phyloP scores from a whole-genome alignment of 2,888 invertebrate species.

The Sminthurinus aureus region DNA sequence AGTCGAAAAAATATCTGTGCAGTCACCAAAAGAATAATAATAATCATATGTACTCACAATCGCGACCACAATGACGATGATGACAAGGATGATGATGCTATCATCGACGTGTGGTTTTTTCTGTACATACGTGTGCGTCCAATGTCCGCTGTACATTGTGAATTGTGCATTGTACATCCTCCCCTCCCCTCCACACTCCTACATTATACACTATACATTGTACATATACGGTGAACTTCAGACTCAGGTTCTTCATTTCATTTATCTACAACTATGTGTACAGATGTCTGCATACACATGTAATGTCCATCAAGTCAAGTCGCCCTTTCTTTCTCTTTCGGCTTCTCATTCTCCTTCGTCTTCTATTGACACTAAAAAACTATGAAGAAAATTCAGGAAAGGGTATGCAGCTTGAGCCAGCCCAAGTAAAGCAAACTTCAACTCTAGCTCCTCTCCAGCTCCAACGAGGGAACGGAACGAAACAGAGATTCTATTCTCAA shows the following conservation, averaged over 20 bases:
- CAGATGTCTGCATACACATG: too few species aligned
- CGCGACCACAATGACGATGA: background rate
- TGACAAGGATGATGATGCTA: conserved; percentile 5
- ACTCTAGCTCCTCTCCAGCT: too few species aligned
- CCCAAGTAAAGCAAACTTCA: background rate
- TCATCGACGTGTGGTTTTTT: conserved; percentile 11
- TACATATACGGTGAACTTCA: too few species aligned
- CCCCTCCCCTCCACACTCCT: background rate
- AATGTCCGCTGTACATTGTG: too few species aligned
- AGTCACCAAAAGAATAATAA: background rate
- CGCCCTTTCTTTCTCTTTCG: background rate
- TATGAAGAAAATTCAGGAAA: background rate
- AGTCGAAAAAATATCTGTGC: background rate
- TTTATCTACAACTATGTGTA: too few species aligned
- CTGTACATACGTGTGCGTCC: too few species aligned
- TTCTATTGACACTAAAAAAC: too few species aligned
- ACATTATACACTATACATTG: too few species aligned
- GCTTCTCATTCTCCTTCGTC: too few species aligned
- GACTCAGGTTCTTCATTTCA: too few species aligned
- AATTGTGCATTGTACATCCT: background rate
- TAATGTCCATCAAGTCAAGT: background rate
- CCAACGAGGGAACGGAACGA: background rate
- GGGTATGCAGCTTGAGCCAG: background rate
- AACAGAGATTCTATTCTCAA: background rate
- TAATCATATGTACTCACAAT: conserved; percentile 2